Percentiles rank a stretch among this genome's conserved stretches.
Conservation (phyloP, 2,113 vertebrate species). For the Aptenodytes forsteri region DNA sequence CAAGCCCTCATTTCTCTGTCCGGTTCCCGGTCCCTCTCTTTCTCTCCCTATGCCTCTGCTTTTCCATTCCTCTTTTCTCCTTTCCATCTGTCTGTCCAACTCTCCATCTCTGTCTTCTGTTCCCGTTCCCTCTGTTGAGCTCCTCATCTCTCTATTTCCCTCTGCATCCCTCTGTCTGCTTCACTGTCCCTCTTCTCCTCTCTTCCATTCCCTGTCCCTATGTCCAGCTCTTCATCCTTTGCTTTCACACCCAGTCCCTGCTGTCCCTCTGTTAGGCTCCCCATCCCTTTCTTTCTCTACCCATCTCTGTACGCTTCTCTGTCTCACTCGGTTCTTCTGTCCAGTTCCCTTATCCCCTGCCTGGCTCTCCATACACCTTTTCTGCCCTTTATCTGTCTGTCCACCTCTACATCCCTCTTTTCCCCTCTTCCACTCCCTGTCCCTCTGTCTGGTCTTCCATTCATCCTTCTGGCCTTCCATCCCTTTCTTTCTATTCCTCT, state of each 20-base stretch:
- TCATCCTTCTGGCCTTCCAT: neutral
- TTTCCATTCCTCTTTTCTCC: neutral
- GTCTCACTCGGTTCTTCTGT: neutral
- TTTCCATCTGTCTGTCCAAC: neutral
- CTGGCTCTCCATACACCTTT: too few species aligned
- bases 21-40: neutral
- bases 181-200: neutral
- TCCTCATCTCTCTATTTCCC: neutral
- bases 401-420: too few species aligned
- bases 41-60: neutral
- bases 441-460: too few species aligned
- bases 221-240: neutral
- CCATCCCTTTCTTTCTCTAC: neutral
- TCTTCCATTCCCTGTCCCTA: neutral
- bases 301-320: neutral
- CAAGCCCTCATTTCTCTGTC: neutral
- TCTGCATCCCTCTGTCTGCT: neutral
- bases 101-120: neutral
- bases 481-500: neutral
- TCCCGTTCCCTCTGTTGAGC: neutral
- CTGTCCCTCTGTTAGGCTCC: neutral
- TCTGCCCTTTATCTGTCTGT: too few species aligned
- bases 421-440: too few species aligned
- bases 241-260: neutral
- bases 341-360: too few species aligned